These are phyloP conservation scores for Catocala nupta DNA, from an alignment of 2,888 invertebrate species.

Conservation along the genomic window DNA sequence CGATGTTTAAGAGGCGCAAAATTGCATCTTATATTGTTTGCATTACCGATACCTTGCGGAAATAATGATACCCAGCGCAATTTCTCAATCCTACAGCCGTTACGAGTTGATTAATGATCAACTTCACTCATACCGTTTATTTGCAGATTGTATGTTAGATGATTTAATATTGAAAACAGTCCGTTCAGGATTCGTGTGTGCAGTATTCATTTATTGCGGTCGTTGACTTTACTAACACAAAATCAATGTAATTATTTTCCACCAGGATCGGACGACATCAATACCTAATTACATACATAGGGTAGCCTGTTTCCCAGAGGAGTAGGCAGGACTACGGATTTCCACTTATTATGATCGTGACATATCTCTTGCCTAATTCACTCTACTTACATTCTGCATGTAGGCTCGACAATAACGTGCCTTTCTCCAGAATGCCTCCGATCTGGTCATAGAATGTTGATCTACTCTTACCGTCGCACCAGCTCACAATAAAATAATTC, in stretches of 20 bases:
- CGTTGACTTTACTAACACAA: slow-evolving; percentile 3
- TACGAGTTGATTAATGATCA: slow-evolving; percentile 8
- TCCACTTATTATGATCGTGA: no score
- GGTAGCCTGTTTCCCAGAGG: no score
- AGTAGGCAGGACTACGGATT: no score
- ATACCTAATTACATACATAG: not conserved
- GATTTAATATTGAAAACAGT: not conserved
- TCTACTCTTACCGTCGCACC: no score
- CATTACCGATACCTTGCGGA: slow-evolving; percentile 51
- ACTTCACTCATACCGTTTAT: not conserved
- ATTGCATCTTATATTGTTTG: slow-evolving; percentile 46
- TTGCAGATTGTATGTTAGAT: slow-evolving; percentile 1
- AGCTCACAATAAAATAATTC: no score
- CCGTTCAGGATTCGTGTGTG: no score
- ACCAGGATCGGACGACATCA: not conserved
- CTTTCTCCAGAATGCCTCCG: no score
- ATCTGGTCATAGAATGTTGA: no score
- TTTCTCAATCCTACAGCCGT: slow-evolving; percentile 31
- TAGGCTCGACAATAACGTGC: no score
- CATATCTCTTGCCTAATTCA: no score
- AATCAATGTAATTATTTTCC: slow-evolving; percentile 3
- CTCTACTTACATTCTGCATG: no score
- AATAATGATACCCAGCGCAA: slow-evolving; percentile 41
- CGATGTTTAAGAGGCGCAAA: slow-evolving; percentile 57
- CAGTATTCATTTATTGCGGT: not conserved